Evolutionary conservation across 2,888 invertebrate species (phyloP).

Genomic region (Theretra japonica): DNA sequence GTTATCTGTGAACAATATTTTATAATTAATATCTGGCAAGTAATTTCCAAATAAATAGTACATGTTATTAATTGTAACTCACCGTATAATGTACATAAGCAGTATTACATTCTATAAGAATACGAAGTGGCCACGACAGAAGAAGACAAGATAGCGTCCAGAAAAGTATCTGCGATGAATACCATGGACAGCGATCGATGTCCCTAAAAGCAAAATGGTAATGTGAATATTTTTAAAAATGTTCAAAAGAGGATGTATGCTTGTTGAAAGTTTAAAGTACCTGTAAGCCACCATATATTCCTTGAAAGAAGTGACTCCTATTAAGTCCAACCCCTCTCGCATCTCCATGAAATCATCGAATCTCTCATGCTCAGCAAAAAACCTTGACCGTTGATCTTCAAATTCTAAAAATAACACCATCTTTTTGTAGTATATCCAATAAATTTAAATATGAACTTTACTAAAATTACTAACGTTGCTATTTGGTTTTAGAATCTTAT

Average conservation of each 20-base stretch:
- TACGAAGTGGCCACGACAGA: conserved; percentile 92
- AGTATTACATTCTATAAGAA: conserved; percentile 92
- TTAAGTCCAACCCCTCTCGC: conserved; percentile 91
- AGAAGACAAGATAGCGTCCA: conserved; percentile 90
- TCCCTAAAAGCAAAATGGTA: conserved; percentile 62
- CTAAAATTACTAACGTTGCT: no score
- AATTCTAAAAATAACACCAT: conserved; percentile 83
- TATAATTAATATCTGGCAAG: conserved; percentile 36
- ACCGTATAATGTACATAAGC: conserved; percentile 93
- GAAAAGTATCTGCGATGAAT: conserved; percentile 88
- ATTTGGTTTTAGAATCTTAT: no score
- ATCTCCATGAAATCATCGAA: conserved; percentile 95
- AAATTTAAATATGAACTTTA: no score
- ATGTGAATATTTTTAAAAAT: conserved; percentile 25
- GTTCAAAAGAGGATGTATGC: neutral
- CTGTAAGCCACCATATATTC: conserved; percentile 84
- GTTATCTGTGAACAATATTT: conserved; percentile 83
- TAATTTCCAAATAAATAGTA: conserved; percentile 25
- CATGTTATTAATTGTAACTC: conserved; percentile 43
- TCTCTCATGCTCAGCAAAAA: conserved; percentile 91
- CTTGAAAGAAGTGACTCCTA: conserved; percentile 85
- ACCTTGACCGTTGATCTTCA: conserved; percentile 91
- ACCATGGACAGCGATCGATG: conserved; percentile 85
- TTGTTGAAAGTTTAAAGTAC: conserved; percentile 47
- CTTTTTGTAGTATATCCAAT: no score